Evolutionary conservation across 2,113 vertebrate genomes (phyloP).

Genomic region (Phyllostomus discolor): DNA sequence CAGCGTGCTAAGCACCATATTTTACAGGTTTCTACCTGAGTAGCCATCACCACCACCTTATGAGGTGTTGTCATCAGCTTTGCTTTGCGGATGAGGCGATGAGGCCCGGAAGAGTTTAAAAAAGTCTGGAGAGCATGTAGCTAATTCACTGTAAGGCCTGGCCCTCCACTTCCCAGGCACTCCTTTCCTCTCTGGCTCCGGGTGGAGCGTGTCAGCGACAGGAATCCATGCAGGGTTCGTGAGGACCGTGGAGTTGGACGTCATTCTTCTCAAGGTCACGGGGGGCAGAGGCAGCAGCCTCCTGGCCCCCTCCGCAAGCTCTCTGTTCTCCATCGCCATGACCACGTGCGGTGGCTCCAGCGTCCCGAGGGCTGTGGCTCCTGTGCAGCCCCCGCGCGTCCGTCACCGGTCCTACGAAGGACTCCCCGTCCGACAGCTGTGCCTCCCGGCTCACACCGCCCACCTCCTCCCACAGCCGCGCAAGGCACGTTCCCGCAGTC

Average conservation of each 20-base stretch:
- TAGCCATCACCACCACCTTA: neutral
- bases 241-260: neutral
- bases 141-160: neutral
- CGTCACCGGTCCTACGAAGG: rapidly evolving
- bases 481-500: neutral
- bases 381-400: too few species aligned
- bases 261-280: rapidly evolving
- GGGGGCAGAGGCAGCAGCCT: neutral
- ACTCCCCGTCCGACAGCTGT: too few species aligned
- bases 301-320: rapidly evolving
- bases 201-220: neutral
- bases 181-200: neutral
- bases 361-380: too few species aligned
- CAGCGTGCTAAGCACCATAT: neutral
- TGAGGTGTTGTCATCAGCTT: neutral
- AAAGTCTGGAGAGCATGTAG: neutral
- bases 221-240: neutral
- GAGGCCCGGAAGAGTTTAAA: neutral
- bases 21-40: neutral
- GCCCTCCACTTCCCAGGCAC: neutral
- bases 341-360: rapidly evolving
- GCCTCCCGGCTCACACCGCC: neutral
- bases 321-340: rapidly evolving
- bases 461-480: too few species aligned
- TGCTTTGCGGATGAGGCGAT: neutral